Evolutionary conservation across 1,140 invertebrate genomes (phyloP), one percentile per base, ranked within the genome.

Genomic region (Heliothis virescens): DNA sequence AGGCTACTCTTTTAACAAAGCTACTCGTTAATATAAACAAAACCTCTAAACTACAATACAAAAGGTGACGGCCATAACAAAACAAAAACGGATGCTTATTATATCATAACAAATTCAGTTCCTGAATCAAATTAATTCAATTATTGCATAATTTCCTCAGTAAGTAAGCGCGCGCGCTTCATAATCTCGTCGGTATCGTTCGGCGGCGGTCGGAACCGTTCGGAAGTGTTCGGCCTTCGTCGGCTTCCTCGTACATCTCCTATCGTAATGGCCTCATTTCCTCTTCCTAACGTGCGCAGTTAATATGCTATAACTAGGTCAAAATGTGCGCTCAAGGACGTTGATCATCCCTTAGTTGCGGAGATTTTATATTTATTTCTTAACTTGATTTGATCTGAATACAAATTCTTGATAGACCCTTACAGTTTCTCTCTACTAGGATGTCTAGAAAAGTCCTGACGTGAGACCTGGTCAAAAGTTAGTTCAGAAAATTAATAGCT

Each of bases 181-280:
- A 11, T 16, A 12, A 16, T 3, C 34, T 48, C 63, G 63, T 75
- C 73, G 57, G 16, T 10, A 15, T 1, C 2, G 16, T 63, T 76
- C 74, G 75, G 13, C 77, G 10, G 47, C 50, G 59, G 26, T 79
- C 74, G 73, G 74, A 71, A 77, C 15, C 13, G 59, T 18, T 48
- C 79, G 86, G 79, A 87, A 87, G 89, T 82, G 88, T 60, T 48
- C 82, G 48, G 74, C 82, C 85, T 41, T 41, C 34, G 34, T 41
- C 34, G 34, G 34, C 34, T 41, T 41, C 34, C 34, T 89, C 88
- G 84, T 86, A 86, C 80, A 84, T 79, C 82, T 82, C 86, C 83
- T 84, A 79, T 79, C 82, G 73, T 72, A 47, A 29, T 53, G 82
- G 76, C 84, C 87, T 90, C 83, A 87, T 88, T 84, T 79, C 79